Evolutionary conservation across 1,140 invertebrate genomes (phyloP).

Genomic region (Vollenhovia emeryi): DNA sequence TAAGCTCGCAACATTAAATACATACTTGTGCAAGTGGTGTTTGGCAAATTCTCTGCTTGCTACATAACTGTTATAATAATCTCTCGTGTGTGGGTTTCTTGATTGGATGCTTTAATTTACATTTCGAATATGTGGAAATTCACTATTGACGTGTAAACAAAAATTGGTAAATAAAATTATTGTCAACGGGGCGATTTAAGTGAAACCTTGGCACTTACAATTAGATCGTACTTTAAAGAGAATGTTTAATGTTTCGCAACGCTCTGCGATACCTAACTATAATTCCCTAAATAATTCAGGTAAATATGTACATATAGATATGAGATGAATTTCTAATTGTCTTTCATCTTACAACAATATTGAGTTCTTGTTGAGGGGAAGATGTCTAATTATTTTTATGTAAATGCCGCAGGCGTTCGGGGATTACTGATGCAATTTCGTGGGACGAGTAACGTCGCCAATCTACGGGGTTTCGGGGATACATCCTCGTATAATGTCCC

Average conservation of each 20-base stretch:
- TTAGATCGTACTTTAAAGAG: background rate
- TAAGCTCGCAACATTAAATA: background rate
- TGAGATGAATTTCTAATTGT: background rate
- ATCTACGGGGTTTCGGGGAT: slow-evolving; percentile 68
- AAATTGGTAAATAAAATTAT: background rate
- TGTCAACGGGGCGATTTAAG: background rate
- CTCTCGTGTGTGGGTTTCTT: background rate
- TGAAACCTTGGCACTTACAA: no score
- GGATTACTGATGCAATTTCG: slow-evolving; percentile 73
- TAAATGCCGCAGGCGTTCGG: slow-evolving; percentile 65
- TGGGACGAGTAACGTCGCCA: slow-evolving; percentile 71
- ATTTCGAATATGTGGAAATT: background rate
- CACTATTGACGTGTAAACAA: background rate
- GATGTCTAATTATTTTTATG: slow-evolving; percentile 81
- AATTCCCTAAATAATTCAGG: slow-evolving; percentile 4
- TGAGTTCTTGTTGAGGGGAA: background rate
- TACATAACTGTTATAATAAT: background rate
- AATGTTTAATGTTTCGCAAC: background rate
- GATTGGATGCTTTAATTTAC: background rate
- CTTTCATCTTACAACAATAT: slow-evolving; percentile 14
- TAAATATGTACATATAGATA: background rate
- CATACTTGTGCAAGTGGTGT: background rate
- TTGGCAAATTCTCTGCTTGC: background rate
- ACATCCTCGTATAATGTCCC: slow-evolving; percentile 68
- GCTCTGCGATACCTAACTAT: background rate